These are phyloP conservation scores for Tiphia femorata DNA, from an alignment of 2,888 invertebrate species.

Conservation along the genomic window DNA sequence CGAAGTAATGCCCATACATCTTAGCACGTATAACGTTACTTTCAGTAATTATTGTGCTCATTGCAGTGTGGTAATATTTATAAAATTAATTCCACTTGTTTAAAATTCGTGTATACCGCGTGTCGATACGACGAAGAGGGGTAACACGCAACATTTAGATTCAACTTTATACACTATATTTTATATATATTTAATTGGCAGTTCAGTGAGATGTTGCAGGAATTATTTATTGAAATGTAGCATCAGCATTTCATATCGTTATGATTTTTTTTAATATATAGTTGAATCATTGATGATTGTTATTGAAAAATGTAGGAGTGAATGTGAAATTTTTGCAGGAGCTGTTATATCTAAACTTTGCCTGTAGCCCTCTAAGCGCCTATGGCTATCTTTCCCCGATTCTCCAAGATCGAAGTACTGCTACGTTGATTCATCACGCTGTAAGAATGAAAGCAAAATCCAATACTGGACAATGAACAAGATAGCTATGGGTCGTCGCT, in stretches of 20 bases:
- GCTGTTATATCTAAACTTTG: conserved; percentile 52
- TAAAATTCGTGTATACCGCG: conserved; percentile 5
- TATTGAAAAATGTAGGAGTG: conserved; percentile 37
- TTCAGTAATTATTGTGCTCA: neutral
- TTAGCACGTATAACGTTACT: neutral
- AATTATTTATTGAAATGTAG: too few relatives aligned
- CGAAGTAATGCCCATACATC: neutral
- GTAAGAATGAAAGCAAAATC: conserved; percentile 27
- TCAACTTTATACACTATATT: conserved; percentile 2
- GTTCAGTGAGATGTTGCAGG: too few relatives aligned
- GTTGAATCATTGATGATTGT: too few relatives aligned
- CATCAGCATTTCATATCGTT: too few relatives aligned
- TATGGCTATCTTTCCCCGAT: conserved; percentile 51
- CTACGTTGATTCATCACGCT: too few relatives aligned
- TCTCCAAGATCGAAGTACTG: too few relatives aligned
- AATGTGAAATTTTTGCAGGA: conserved; percentile 48
- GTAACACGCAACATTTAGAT: conserved; percentile 44
- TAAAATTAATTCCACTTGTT: conserved; percentile 4
- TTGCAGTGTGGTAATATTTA: neutral
- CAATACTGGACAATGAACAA: conserved; percentile 42
- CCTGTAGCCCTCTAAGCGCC: conserved; percentile 52
- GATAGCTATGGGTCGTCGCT: conserved; percentile 51
- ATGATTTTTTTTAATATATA: too few relatives aligned
- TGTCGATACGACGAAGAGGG: conserved; percentile 32
- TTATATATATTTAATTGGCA: conserved; percentile 4